Evolutionary conservation across 2,113 vertebrate species (phyloP), one percentile per base, ranked within the genome.

Genomic region (Microcebus jonahi): DNA sequence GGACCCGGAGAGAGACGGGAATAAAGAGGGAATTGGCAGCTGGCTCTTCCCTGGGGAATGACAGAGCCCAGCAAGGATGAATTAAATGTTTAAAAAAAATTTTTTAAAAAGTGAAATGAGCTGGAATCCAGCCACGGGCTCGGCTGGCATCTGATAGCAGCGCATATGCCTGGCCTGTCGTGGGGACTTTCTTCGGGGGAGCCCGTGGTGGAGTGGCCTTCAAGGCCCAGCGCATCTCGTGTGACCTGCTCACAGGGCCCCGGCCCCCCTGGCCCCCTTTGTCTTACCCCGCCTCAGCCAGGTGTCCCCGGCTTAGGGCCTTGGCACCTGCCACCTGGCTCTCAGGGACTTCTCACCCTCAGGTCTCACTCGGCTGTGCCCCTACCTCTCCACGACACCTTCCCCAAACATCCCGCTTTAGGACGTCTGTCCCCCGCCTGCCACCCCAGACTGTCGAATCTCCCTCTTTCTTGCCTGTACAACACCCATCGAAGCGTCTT

Each of bases 11-110:
- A 93, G 50, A 84, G 27, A 82, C 31, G 67, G 79, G 61, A 88
- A 97, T 84, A 90, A 70, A 96, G 94, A 88, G 86, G 50, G 65
- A 84, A 67, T 23, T 93, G 97, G 96, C 95, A 93, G 90, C 95
- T 93, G 96, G 79, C 55, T 76, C 90, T 89, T 95, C 96, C 90
- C 86, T 48, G 77, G 97, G 82, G 96, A 93, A 45, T 36, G n/a
- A 31, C 70, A 12, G 85, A 63, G 85, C 36, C 50, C 85, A 82
- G 82, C 15, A 21, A 94, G 83, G 90, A 93, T 85, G 90, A 86
- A 96, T 93, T 77, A 86, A 63, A 92, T 77, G 70, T 36, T 81
- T 57, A 63, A 89, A 23, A 1, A 70, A 89, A 23, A 1, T 6
- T 6, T 42, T 42, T 42, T 6, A 5, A 70, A 89, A 23, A 1